Conservation (phyloP, 2,888 invertebrate species). For the Eilema griseolum region DNA sequence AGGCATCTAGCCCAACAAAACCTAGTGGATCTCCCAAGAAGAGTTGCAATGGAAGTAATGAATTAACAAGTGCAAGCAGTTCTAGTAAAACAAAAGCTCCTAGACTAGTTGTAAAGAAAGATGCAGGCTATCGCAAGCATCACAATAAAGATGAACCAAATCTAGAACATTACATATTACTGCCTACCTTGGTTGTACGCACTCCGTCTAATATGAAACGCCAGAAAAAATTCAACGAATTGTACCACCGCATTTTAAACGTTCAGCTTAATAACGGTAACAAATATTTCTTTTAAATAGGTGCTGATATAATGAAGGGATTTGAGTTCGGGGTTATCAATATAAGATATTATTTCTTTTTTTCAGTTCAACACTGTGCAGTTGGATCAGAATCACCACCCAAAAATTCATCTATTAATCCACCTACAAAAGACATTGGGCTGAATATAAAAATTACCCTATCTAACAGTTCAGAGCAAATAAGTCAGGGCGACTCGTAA, state of each 20-base stretch:
- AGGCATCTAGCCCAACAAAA: constrained; percentile 60
- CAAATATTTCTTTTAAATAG: constrained; percentile 20
- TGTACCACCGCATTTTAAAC: constrained; percentile 79
- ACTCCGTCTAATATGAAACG: constrained; percentile 80
- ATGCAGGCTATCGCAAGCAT: constrained; percentile 64
- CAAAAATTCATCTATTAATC: constrained; percentile 19
- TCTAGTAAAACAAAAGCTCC: constrained; percentile 65
- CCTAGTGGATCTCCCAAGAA: constrained; percentile 39
- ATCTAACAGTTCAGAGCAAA: constrained; percentile 53
- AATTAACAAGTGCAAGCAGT: constrained; percentile 67
- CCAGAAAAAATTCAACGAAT: constrained; percentile 80
- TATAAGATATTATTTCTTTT: background rate
- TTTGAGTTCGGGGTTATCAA: background rate
- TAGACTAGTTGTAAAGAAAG: constrained; percentile 73
- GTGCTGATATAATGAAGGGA: background rate
- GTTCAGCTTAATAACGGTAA: constrained; percentile 69
- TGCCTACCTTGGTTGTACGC: constrained; percentile 79
- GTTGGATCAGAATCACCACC: constrained; percentile 24
- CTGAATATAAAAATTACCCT: constrained; percentile 73
- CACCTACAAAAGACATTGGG: constrained; percentile 69
- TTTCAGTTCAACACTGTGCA: constrained; percentile 58
- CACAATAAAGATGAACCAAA: constrained; percentile 67
- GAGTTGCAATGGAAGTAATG: constrained; percentile 37
- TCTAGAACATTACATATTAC: constrained; percentile 76
- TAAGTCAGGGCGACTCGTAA: constrained; percentile 18